Conservation (phyloP, 2,888 invertebrate genomes). For the Saturnia pavonia region DNA sequence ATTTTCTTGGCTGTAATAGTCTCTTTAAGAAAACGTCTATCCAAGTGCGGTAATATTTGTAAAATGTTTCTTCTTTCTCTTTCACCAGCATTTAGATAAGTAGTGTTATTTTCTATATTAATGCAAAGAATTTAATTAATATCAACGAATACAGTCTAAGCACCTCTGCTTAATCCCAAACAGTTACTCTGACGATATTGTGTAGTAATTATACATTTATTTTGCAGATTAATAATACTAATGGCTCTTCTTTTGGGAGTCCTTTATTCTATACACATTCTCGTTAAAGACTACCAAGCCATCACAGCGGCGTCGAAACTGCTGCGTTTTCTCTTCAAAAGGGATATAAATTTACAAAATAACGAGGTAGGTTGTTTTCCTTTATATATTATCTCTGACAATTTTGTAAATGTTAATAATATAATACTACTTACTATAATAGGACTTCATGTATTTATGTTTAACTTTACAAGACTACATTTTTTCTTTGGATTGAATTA, state of each 20-base stretch:
- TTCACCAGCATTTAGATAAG: no score
- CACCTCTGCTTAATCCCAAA: neutral
- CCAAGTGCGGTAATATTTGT: no score
- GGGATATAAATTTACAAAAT: conserved; percentile 51
- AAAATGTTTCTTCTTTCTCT: no score
- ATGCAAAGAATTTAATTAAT: neutral
- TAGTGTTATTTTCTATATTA: no score
- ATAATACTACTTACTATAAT: neutral
- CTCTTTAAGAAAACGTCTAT: no score
- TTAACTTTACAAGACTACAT: no score
- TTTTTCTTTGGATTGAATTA: no score
- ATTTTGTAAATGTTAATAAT: no score
- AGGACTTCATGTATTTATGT: no score
- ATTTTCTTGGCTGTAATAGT: neutral
- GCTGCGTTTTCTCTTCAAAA: conserved; percentile 60
- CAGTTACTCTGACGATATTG: neutral
- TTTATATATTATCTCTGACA: neutral
- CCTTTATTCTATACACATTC: conserved; percentile 64
- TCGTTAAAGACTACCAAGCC: conserved; percentile 71
- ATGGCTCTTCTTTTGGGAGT: conserved; percentile 66
- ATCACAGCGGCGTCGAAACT: conserved; percentile 57
- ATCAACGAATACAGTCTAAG: neutral
- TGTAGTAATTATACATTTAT: neutral
- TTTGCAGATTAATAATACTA: conserved; percentile 63
- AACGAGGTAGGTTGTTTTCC: conserved; percentile 30